Evolutionary conservation across 2,797 vertebrate species (phyloP), one percentile per base, ranked within the genome.

Genomic region (Ctenopoma multispine): DNA sequence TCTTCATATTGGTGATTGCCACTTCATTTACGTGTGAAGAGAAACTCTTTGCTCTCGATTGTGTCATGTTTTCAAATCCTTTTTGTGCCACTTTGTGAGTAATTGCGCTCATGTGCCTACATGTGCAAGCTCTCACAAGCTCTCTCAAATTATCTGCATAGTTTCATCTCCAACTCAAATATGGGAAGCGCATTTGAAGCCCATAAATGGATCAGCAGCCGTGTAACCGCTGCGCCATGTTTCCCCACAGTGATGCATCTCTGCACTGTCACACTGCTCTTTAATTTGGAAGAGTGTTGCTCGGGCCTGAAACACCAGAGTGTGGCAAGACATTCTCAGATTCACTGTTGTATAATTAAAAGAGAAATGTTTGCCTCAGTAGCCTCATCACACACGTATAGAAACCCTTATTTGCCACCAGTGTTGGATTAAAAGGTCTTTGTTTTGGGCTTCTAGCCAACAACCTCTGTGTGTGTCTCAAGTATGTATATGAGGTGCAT

Each of bases 341-440:
- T 60, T 82, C 18, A 29, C 63, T 73, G 69, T 87, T 79, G 83
- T 80, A 60, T 93, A 93, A 94, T 93, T 93, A 93, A 82, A 89
- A 82, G 82, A 73, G 78, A 83, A 81, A 75, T 40, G 58, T 79
- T 86, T 77, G 68, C 85, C 74, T 88, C 87, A 21, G 63, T 76
- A 66, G 76, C 80, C 76, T 85, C 64, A 43, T 80, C 69, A 83
- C 79, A 83, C 66, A 56, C 53, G 62, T 49, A 73, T 43, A 61
- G 62, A 77, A 71, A 72, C 58, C 79, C 57, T 64, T 66, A 75
- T 73, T 82, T 77, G 65, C 79, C 77, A 66, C 75, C 75, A 63
- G 61, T 5, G 31, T 53, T 78, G 68, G 81, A 90, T 90, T 84
- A 89, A 21, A 90, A 83, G 79, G 68, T 79, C 55, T 73, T 68